Evolutionary conservation across 35 echinoderm and acorn worm species (phyloP).

Genomic region (Hemicentrotus pulcherrimus): DNA sequence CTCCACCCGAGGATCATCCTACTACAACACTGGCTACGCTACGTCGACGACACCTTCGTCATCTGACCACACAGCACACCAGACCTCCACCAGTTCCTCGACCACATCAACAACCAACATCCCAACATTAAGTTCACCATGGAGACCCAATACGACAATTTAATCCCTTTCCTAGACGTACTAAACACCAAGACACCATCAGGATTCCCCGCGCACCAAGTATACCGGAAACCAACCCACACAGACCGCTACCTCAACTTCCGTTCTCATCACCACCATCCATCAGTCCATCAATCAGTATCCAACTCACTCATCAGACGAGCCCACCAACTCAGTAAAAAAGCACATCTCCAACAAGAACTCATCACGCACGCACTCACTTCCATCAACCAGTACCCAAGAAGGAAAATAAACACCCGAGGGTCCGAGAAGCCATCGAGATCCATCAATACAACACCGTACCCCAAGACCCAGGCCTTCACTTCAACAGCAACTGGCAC

Average conservation of each 20-base stretch:
- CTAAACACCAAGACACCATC: not conserved
- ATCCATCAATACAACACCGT: too few species aligned
- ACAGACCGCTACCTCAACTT: constrained; percentile 6
- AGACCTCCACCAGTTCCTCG: too few species aligned
- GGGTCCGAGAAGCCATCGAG: too few species aligned
- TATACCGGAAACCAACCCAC: constrained; percentile 18
- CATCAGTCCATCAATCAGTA: constrained; percentile 24
- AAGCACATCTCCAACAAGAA: constrained; percentile 19
- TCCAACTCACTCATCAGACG: constrained; percentile 29
- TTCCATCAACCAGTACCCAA: constrained; percentile 39
- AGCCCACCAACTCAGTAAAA: constrained; percentile 19
- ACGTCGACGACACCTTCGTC: too few species aligned
- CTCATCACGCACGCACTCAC: too few species aligned
- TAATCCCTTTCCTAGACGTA: not conserved
- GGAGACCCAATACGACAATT: not conserved
- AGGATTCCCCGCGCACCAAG: not conserved
- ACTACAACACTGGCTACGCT: too few species aligned
- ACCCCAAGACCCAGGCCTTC: not conserved
- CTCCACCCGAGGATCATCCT: too few species aligned
- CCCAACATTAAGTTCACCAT: not conserved
- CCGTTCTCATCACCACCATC: constrained; percentile 23
- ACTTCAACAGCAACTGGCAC: not conserved
- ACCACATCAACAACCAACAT: too few species aligned
- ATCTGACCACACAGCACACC: too few species aligned
- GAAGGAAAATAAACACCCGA: too few species aligned